These are phyloP conservation scores for Dermochelys coriacea DNA, from an alignment of 2,797 vertebrate species.

Conservation along the genomic window DNA sequence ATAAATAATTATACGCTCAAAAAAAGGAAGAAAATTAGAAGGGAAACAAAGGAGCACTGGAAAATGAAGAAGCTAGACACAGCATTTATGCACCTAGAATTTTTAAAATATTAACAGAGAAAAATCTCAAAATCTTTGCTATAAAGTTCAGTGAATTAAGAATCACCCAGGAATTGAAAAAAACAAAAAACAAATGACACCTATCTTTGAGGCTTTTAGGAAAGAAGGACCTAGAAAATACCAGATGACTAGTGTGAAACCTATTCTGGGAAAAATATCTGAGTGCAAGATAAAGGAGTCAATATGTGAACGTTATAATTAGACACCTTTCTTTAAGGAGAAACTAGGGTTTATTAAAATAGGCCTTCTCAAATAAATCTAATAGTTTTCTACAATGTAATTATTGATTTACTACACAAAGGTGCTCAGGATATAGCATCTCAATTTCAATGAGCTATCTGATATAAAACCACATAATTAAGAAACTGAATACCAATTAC, in stretches of 20 bases:
- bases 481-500: not conserved
- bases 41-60: not conserved
- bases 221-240: not conserved
- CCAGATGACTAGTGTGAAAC: not conserved
- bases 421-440: not conserved
- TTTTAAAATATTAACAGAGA: not conserved
- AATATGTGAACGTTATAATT: not conserved
- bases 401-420: not conserved
- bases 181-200: not conserved
- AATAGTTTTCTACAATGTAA: not conserved
- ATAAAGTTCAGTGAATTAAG: not conserved
- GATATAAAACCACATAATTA: not conserved
- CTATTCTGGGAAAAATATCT: not conserved
- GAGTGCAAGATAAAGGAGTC: not conserved
- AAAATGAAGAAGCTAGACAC: not conserved
- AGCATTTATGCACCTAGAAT: not conserved
- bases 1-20: not conserved
- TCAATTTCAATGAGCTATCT: not conserved
- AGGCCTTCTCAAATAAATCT: not conserved
- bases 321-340: not conserved
- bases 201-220: not conserved
- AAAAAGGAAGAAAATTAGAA: not conserved
- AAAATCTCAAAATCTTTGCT: not conserved
- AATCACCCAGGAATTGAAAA: not conserved
- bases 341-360: not conserved